Percentiles rank a stretch among this genome's conserved stretches.
Evolutionary conservation across 2,113 vertebrate genomes (phyloP).

Genomic region (Psittacula cyanocephala): DNA sequence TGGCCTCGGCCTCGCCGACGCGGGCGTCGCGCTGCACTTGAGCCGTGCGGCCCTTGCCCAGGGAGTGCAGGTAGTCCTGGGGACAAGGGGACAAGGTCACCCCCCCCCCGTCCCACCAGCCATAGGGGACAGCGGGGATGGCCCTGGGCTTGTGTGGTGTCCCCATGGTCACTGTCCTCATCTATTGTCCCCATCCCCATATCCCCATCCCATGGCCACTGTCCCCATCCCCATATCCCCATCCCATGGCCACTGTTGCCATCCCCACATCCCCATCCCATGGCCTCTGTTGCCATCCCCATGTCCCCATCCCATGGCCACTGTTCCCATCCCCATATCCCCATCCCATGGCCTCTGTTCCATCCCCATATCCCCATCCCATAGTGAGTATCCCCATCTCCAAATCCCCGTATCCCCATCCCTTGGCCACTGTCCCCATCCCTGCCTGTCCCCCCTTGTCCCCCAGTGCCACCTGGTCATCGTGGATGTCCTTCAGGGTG

Average conservation of each 20-base stretch:
- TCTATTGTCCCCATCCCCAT: no score
- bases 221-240: not conserved
- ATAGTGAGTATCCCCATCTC: no score
- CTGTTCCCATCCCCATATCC: not conserved
- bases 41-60: slow-evolving; percentile 91
- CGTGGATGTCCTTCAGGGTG: slow-evolving; percentile 92
- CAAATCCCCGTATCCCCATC: no score
- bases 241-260: no score
- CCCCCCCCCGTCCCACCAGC: not conserved
- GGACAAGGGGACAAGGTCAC: not conserved
- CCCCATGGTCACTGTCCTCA: no score
- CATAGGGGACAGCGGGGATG: accelerated
- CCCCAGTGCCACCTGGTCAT: slow-evolving; percentile 84
- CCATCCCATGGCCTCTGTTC: no score
- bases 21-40: slow-evolving; percentile 92
- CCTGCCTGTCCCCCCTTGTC: no score
- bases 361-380: no score
- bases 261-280: not conserved
- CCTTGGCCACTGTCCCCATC: no score
- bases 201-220: not conserved
- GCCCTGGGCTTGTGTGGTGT: not conserved
- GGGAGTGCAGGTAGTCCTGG: slow-evolving; percentile 87
- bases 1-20: slow-evolving; percentile 91
- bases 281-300: no score
- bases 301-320: no score